These are phyloP conservation scores for Sparidentex hasta DNA, from an alignment of 2,797 vertebrate species.

Conservation along the genomic window DNA sequence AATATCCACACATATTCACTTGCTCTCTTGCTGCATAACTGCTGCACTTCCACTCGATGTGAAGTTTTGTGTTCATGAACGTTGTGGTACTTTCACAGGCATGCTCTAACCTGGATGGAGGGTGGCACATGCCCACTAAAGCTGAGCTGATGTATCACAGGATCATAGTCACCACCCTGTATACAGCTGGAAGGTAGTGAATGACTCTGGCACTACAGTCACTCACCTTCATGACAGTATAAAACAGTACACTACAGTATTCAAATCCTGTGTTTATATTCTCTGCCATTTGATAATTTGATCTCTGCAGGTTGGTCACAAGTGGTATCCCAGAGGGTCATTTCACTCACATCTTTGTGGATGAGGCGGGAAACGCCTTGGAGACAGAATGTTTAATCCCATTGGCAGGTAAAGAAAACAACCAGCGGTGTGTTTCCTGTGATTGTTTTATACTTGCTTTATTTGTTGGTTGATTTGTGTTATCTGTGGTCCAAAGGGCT, in stretches of 20 bases:
- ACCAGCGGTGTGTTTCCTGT: not conserved
- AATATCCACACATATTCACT: not conserved
- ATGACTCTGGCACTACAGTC: constrained; percentile 4
- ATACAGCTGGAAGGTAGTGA: constrained; percentile 92
- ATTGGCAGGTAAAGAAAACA: constrained; percentile 87
- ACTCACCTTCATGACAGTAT: constrained; percentile 13
- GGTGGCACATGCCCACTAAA: constrained; percentile 85
- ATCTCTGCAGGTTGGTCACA: constrained; percentile 85
- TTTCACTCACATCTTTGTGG: constrained; percentile 95
- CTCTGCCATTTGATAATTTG: not conserved
- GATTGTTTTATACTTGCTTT: not conserved
- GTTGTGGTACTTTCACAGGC: constrained; percentile 78
- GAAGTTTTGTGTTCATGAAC: not conserved
- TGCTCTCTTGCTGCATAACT: not conserved
- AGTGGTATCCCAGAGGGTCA: constrained; percentile 86
- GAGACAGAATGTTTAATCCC: constrained; percentile 90
- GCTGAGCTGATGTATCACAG: constrained; percentile 85
- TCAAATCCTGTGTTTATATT: not conserved
- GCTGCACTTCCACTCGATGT: not conserved
- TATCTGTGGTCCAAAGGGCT: constrained; percentile 67
- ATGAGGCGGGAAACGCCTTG: constrained; percentile 92
- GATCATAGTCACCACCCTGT: constrained; percentile 91
- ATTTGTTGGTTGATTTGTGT: constrained; percentile 11
- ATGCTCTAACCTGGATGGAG: constrained; percentile 88
- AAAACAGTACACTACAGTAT: not conserved